phyloP scores from a whole-genome alignment of 2,888 invertebrate species.

The Unio delphinus region DNA sequence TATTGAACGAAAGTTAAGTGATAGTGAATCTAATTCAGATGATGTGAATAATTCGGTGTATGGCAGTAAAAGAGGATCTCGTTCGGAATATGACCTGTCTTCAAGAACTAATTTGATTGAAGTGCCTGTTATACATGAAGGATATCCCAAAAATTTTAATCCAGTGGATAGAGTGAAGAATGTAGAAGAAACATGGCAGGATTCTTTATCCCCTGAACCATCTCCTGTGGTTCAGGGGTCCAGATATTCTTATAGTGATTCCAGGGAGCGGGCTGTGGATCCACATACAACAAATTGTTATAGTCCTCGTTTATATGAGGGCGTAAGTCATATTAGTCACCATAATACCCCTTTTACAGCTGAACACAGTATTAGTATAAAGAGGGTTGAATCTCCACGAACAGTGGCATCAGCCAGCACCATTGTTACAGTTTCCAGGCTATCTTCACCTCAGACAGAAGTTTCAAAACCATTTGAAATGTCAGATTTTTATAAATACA shows the following conservation, averaged over 20 bases:
- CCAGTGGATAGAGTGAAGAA: constrained; percentile 1
- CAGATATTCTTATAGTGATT: constrained; percentile 14
- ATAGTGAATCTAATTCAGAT: constrained; percentile 29
- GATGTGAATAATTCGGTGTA: constrained; percentile 51
- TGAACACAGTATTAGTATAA: constrained; percentile 32
- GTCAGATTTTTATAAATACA: constrained; percentile 98
- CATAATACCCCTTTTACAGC: constrained; percentile 4
- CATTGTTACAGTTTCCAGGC: constrained; percentile 57
- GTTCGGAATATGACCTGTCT: constrained; percentile 51
- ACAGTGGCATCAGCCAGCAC: constrained; percentile 41
- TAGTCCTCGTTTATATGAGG: constrained; percentile 58
- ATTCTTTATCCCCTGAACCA: constrained; percentile 37
- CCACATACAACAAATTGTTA: constrained; percentile 40
- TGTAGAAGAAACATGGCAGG: constrained; percentile 29
- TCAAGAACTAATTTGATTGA: constrained; percentile 41
- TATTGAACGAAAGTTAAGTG: constrained; percentile 39
- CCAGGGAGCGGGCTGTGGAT: no score
- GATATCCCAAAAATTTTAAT: constrained; percentile 1
- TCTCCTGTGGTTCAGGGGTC: constrained; percentile 49
- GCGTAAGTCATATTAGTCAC: constrained; percentile 2
- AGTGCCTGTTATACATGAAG: constrained; percentile 51
- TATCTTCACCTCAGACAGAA: constrained; percentile 75
- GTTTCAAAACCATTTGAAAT: constrained; percentile 97
- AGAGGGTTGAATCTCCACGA: constrained; percentile 37
- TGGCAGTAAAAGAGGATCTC: constrained; percentile 57